phyloP scores from a whole-genome alignment of 2,888 invertebrate species.

The Epinotia brunnichana region DNA sequence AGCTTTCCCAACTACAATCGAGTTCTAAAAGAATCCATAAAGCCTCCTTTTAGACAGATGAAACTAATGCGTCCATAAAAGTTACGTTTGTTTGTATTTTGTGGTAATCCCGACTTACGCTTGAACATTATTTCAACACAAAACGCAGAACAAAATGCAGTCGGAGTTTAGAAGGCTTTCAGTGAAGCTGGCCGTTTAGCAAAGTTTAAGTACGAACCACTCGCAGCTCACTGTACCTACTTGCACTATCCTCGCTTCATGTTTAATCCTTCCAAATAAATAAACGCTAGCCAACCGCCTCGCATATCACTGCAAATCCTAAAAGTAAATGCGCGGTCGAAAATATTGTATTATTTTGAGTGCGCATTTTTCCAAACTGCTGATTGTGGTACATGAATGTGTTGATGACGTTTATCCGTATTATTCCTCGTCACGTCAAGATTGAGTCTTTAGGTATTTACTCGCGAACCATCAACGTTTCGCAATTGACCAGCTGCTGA shows the following conservation, averaged over 20 bases:
- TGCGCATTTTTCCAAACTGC: slow-evolving; percentile 47
- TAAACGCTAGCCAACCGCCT: slow-evolving; percentile 63
- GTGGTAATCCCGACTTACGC: slow-evolving; percentile 44
- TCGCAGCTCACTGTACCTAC: slow-evolving; percentile 54
- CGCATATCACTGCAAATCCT: slow-evolving; percentile 69
- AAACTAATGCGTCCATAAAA: slow-evolving; percentile 20
- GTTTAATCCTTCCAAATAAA: slow-evolving; percentile 76
- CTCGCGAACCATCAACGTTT: too few relatives aligned
- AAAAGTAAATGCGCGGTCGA: slow-evolving; percentile 59
- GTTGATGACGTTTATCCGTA: neutral
- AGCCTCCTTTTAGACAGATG: neutral
- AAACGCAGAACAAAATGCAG: slow-evolving; percentile 65
- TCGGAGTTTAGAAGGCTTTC: slow-evolving; percentile 72
- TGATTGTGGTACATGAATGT: slow-evolving; percentile 29
- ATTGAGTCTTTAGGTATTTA: neutral
- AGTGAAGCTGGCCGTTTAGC: slow-evolving; percentile 71
- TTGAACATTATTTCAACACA: slow-evolving; percentile 65
- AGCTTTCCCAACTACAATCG: neutral
- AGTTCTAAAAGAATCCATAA: neutral
- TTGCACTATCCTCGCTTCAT: slow-evolving; percentile 62
- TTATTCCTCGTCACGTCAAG: neutral
- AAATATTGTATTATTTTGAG: slow-evolving; percentile 57
- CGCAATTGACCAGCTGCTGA: too few relatives aligned
- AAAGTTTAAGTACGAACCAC: slow-evolving; percentile 74
- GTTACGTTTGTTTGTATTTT: slow-evolving; percentile 23